Evolutionary conservation across 2,888 invertebrate genomes (phyloP).

Genomic region (Eulithis testata): DNA sequence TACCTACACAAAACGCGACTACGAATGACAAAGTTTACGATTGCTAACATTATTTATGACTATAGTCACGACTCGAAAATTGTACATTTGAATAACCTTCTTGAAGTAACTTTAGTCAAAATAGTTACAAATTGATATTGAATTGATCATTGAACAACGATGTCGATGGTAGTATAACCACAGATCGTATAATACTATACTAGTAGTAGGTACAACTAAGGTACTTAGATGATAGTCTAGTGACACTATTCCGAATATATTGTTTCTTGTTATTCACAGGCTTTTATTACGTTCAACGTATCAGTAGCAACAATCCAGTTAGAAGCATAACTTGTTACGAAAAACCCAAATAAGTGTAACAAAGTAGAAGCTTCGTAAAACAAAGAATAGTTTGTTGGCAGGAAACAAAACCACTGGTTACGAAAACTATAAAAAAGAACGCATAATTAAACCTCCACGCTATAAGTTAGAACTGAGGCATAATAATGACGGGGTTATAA

Average conservation of each 20-base stretch:
- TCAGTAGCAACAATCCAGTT: too few species aligned
- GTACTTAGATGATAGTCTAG: too few species aligned
- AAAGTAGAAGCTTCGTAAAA: too few species aligned
- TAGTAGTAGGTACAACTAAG: too few species aligned
- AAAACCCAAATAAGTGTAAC: too few species aligned
- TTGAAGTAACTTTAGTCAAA: conserved; percentile 9
- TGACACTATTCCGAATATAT: too few species aligned
- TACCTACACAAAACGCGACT: conserved; percentile 32
- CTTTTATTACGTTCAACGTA: too few species aligned
- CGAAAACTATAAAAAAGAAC: background rate
- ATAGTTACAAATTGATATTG: conserved; percentile 7
- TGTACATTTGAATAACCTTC: conserved; percentile 22
- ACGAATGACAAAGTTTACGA: conserved; percentile 42
- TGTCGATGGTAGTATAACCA: too few species aligned
- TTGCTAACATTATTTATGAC: conserved; percentile 39
- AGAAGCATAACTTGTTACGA: too few species aligned
- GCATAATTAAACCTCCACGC: conserved; percentile 1
- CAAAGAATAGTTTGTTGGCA: background rate
- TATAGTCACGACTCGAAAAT: conserved; percentile 31
- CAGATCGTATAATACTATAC: too few species aligned
- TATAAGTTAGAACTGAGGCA: background rate
- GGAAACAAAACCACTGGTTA: conserved; percentile 3
- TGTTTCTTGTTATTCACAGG: too few species aligned
- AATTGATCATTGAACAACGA: too few species aligned
- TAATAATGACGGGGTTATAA: background rate